Base-by-base conservation (phyloP, 1,140 invertebrate genomes). In the Doryteuthis pealeii region DNA sequence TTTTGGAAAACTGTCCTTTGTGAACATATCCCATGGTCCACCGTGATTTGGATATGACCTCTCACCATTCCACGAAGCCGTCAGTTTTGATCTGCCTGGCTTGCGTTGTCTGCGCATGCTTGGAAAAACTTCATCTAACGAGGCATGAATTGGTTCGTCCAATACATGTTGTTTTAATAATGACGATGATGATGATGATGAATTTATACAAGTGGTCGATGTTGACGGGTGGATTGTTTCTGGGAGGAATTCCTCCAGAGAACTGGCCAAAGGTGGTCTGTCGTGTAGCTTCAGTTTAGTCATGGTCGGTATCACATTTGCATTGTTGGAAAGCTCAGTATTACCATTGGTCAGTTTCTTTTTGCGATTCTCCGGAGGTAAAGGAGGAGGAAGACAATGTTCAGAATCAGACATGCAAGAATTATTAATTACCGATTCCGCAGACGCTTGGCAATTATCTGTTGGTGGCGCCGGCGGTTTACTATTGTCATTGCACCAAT, bases 1-100 rank as follows among this genome's bases (percentile, higher is more conserved):
- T 28, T 62, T 62, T 5, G 54, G 54, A 18, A 62, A 28, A 62
- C 12, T 62, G 54, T 22, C 54, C 54, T 62, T 62, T 28, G 26
- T 22, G 54, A 62, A 62, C 18, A 62, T 14, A 62, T 62, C 54
- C 54, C 54, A 62, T 14, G 18, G 54, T n/a, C 26, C 26, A 62
- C 12, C 26, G 54, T 22, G 18, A 18, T 62, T 62, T 22, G 54
- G 22, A 62, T 62, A n/a, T 62, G 26, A 62, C 18, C 54, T 8
- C 54, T 62, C 54, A 22, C 54, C 54, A 22, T 62, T 62, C 54
- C 54, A 62, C 22, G 54, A 62, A 62, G 54, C 54, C 18, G 54
- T 62, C 18, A 62, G 26, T 62, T 62, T 62, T 62, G 54, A 62
- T 1, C 54, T 22, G 26, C 54, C 2, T 6, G 54, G 54, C 18